A percentile compares a stretch with the other conserved stretches of the same genome.
These are phyloP conservation scores for Micropoecilia bifurca DNA, from an alignment of 2,797 vertebrate species.

Conservation along the genomic window DNA sequence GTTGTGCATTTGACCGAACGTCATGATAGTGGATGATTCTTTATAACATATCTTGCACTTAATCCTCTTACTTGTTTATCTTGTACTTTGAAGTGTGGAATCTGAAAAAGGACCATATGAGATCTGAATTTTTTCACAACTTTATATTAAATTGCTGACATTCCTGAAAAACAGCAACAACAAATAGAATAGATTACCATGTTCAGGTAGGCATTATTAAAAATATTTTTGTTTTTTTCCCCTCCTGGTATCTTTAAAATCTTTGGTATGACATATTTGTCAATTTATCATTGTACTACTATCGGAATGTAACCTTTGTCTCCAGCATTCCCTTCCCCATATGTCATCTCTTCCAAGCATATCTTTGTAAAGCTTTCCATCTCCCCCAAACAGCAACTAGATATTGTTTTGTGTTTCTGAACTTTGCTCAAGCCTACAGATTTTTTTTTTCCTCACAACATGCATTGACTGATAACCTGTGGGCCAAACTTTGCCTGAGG, in stretches of 20 bases:
- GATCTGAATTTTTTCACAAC: background rate
- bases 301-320: background rate
- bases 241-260: background rate
- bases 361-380: background rate
- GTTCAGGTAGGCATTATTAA: too few relatives aligned
- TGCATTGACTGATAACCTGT: conserved; percentile 1
- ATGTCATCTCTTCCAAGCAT: background rate
- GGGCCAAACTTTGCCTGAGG: background rate
- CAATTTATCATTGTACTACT: background rate
- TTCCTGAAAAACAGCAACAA: background rate
- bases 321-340: background rate
- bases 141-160: background rate
- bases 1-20: background rate
- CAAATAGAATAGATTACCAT: background rate
- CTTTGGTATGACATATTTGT: background rate
- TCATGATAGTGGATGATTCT: background rate
- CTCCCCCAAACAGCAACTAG: background rate
- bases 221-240: background rate
- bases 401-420: conserved; percentile 4
- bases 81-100: background rate
- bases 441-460: background rate
- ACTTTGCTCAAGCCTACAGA: background rate
- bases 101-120: background rate
- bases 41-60: background rate
- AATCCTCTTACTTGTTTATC: background rate